Evolutionary conservation across 2,113 vertebrate genomes (phyloP), one percentile per base, ranked within the genome.

Genomic region (Bos taurus): DNA sequence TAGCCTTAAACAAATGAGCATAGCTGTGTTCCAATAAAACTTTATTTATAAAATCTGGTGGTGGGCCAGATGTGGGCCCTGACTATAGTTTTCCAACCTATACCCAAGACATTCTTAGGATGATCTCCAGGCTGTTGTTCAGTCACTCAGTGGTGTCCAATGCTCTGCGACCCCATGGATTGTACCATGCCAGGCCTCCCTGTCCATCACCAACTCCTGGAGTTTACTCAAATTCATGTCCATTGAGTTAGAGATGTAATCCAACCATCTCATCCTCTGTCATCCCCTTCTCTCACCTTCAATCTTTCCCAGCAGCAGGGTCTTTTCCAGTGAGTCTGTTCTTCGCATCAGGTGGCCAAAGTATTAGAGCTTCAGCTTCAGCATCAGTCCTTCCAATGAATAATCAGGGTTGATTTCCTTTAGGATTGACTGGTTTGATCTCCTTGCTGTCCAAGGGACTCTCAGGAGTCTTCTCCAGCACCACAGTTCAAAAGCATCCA

Each of bases 131-230:
- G 1, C 2, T 71, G 10, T 71, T 71, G 67, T 40, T 71, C 67
- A 12, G 67, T 40, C 67, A 23, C 67, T 71, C n/a, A 71, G 9
- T 71, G 9, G 5, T 12, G 19, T 23, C 67, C 19, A 23, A 0
- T 0, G 2, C 19, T 71, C 33, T 71, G n/a, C 0, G 10, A 23
- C n/a, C 67, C n/a, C 67, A 6, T 36, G 19, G 10, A 40, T 10
- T 71, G n/a, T 21, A 40, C 1, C n/a, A 36, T 3, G 10, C n/a
- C n/a, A 40, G 67, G 10, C 67, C 10, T 71, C 67, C 67, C n/a
- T 71, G 10, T 71, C 67, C 17, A 12, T 71, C 67, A 23, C n/a
- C 2, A 71, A 6, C 19, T 12, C 67, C 9, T 36, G 17, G n/a
- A 36, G 17, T 11, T 71, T 71, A 5, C n/a, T 21, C n/a, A 36